Base-by-base conservation (phyloP, 2,797 vertebrate species). In the Platalea minor region DNA sequence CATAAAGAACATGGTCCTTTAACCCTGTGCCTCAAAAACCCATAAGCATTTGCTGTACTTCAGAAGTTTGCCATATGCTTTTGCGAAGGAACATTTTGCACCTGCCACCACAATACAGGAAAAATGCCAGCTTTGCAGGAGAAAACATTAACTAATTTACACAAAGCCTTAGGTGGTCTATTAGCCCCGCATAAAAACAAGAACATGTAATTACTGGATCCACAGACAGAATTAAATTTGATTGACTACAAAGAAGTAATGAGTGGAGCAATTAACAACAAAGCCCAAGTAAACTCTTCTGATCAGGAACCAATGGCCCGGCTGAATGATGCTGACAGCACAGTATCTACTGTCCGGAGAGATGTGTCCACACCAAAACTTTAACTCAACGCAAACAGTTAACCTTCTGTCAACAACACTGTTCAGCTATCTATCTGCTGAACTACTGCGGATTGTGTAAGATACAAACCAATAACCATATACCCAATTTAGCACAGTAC, bases 151-250 rank as follows among this genome's bases (percentile, higher is more conserved):
- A 85, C 91, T 93, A 77, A 96, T 94, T 93, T 85, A 93, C 95
- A 87, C 88, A 89, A 81, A 92, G 85, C 95, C 91, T 93, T 95
- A 95, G 97, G 96, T 94, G 92, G 89, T 96, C 96, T 77, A 95
- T 95, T 95, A 97, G 93, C 69, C 93, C 85, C 41, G 63, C 72
- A 41, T 70, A 73, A 87, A 94, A 96, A 26, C 77, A 86, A 78
- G 87, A 82, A 60, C 12, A 5, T 73, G 56, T 88, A 95, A 96
- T 96, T 96, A 91, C 83, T 95, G 67, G 64, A 85, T 81, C 57
- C 46, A 65, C 17, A 7, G 91, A 88, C 72, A 88, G 91, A 92
- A 94, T 94, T 88, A 92, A 70, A 82, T 60, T 41, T 85, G 91
- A 94, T 94, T 80, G 95, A 94, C 91, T 94, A 87, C 61, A 81